Base-by-base conservation (phyloP, 2,113 vertebrate species). In the Ptychochromis oligacanthus region DNA sequence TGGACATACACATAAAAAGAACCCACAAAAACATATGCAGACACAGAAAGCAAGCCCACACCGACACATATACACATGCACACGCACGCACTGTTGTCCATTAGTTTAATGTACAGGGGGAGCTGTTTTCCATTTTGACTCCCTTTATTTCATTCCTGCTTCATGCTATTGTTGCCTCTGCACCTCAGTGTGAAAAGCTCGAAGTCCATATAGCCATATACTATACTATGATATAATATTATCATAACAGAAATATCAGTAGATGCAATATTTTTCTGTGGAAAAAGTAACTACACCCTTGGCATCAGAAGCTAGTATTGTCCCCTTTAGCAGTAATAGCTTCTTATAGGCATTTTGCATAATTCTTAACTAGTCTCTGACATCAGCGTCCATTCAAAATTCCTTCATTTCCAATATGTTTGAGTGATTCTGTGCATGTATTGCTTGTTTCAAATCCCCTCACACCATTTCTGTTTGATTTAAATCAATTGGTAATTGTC, bases 111-210 rank as follows among this genome's bases (percentile, higher is more conserved):
- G 78, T 84, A 86, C 43, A 34, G 58, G 26, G 65, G 75, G 55
- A 88, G 74, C 40, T 75, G 75, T 75, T 89, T 65, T 80, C 15
- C 28, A 60, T 52, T 28, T 87, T 77, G 83, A 65, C 64, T 91
- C 57, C 88, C 88, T 94, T 90, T 77, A 92, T 93, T 91, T 90
- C 79, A 72, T 84, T 87, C 34, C 18, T 78, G 12, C 83, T 75
- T 87, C 46, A 76, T 65, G n/a, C 46, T 13, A 36, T 5, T 60
- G 40, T 77, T 57, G 14, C 31, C 26, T 56, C 1, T n/a, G 9
- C 54, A 54, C n/a, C 60, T 52, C 60, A 1, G 36, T 67, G 79
- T 62, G 34, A 76, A 28, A 77, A 43, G 36, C 49, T 38, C 31
- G 8, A 52, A 31, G 26, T 81, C 5, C 70, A 5, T 17, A 22